Evolutionary conservation across 2,888 invertebrate genomes (phyloP).

Genomic region (Unio delphinus): DNA sequence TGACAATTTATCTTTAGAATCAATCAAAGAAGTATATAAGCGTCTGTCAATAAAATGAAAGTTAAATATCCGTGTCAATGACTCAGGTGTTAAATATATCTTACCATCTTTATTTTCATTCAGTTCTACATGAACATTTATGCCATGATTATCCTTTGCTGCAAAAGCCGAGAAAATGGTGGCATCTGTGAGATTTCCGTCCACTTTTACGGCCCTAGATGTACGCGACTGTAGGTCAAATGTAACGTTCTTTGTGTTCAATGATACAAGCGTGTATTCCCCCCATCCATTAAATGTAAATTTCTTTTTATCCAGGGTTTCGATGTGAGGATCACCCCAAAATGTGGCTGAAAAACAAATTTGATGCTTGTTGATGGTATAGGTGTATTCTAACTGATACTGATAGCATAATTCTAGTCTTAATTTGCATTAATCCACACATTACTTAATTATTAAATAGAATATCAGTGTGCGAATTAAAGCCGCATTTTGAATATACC

Average conservation of each 20-base stretch:
- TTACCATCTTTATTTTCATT: constrained; percentile 19
- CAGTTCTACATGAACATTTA: constrained; percentile 28
- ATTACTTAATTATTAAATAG: too few species aligned
- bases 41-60: too few species aligned
- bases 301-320: constrained; percentile 25
- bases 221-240: too few species aligned
- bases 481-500: too few species aligned
- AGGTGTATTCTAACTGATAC: background rate
- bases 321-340: constrained; percentile 39
- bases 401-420: background rate
- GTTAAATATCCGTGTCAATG: too few species aligned
- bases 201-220: constrained; percentile 3
- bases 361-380: too few species aligned
- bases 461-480: too few species aligned
- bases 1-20: too few species aligned
- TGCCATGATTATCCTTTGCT: constrained; percentile 18
- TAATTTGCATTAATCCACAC: too few species aligned
- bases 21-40: too few species aligned
- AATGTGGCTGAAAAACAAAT: constrained; percentile 5
- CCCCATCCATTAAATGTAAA: constrained; percentile 43
- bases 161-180: constrained; percentile 43
- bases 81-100: too few species aligned
- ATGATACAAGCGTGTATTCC: constrained; percentile 26
- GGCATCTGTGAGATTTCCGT: constrained; percentile 26
- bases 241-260: background rate